Evolutionary conservation across 2,113 vertebrate species (phyloP).

Genomic region (Prunella himalayana): DNA sequence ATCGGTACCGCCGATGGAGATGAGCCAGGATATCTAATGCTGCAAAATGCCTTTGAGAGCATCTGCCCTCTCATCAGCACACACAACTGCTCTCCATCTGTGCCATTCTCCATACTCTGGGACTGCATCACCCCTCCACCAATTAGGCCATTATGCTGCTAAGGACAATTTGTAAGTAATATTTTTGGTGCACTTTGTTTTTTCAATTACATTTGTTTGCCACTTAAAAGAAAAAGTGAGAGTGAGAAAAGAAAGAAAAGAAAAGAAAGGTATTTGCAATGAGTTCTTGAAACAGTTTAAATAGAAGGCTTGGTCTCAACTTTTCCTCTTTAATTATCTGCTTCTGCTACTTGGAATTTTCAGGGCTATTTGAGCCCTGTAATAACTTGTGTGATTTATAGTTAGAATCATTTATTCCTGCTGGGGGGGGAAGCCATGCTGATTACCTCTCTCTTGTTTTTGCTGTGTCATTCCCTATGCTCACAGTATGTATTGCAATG

Average conservation of each 20-base stretch:
- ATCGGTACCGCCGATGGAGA: not conserved
- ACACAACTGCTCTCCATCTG: not conserved
- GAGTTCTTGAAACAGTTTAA: conserved; percentile 9
- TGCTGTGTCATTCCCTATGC: conserved; percentile 30
- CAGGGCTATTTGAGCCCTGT: not conserved
- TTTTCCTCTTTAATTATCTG: conserved; percentile 45
- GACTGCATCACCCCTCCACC: not conserved
- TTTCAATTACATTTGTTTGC: not conserved
- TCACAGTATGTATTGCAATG: not conserved
- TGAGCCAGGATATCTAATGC: not conserved
- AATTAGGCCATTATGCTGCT: not conserved
- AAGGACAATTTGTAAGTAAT: conserved; percentile 8
- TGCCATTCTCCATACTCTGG: not conserved
- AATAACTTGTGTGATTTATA: conserved; percentile 51
- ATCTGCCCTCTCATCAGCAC: not conserved
- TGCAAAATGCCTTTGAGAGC: not conserved
- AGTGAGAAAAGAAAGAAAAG: not conserved
- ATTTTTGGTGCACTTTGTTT: not conserved
- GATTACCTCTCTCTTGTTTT: conserved; percentile 17
- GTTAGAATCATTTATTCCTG: conserved; percentile 26
- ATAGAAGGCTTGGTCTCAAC: not conserved
- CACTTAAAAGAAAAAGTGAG: not conserved
- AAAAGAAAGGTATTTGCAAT: not conserved
- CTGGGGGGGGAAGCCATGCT: not conserved
- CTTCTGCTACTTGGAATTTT: conserved; percentile 22